Conservation (phyloP, 2,113 vertebrate genomes). For the Platycercus adscitus region DNA sequence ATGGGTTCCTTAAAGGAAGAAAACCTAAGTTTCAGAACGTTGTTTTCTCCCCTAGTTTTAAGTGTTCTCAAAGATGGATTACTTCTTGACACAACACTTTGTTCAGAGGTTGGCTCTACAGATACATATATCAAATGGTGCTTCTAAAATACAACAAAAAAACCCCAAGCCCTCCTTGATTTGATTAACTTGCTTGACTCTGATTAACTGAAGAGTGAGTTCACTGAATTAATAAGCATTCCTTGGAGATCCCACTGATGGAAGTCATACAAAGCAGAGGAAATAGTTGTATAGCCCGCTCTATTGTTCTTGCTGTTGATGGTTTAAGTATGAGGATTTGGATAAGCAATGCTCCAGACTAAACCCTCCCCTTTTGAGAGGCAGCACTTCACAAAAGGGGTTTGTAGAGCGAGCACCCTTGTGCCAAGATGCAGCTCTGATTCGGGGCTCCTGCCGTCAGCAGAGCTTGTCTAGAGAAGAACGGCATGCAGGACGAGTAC, state of each 20-base stretch:
- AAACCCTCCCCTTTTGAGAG: neutral
- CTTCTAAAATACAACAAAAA: neutral
- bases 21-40: neutral
- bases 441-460: neutral
- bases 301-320: slow-evolving; percentile 19
- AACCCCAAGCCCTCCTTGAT: neutral
- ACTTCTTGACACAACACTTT: neutral
- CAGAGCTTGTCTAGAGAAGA: neutral
- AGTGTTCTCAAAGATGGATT: neutral
- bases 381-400: neutral
- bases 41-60: neutral
- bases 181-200: slow-evolving; percentile 29
- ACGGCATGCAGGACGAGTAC: neutral
- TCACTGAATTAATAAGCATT: slow-evolving; percentile 31
- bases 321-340: neutral
- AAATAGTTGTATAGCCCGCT: neutral
- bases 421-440: neutral
- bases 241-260: slow-evolving; percentile 40
- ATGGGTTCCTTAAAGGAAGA: neutral
- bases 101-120: neutral
- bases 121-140: neutral
- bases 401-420: neutral
- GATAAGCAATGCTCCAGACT: neutral
- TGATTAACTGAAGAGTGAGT: slow-evolving; percentile 30
- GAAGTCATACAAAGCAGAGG: slow-evolving; percentile 20